Percentiles rank a stretch among this genome's conserved stretches.
phyloP scores from a whole-genome alignment of 2,888 invertebrate species.

The Apantesis nais region DNA sequence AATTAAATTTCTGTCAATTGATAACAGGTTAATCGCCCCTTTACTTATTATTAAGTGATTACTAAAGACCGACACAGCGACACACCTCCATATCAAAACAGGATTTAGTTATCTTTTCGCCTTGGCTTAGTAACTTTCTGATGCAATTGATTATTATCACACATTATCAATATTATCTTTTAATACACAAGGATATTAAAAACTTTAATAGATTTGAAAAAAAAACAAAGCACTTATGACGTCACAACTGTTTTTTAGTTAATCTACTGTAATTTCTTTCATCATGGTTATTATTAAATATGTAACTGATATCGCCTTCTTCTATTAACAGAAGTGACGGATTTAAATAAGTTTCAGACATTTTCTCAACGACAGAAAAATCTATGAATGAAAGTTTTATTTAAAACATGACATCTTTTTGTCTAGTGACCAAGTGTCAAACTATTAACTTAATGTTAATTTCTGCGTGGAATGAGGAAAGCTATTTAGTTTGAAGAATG shows the following conservation, averaged over 20 bases:
- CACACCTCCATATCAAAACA: not conserved
- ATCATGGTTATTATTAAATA: too few species aligned
- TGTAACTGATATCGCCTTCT: too few species aligned
- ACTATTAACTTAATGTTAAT: not conserved
- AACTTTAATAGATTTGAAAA: not conserved
- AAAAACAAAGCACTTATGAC: not conserved
- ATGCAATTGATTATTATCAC: not conserved
- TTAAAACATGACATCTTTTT: not conserved
- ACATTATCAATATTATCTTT: not conserved
- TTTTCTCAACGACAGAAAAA: too few species aligned
- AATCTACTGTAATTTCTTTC: too few species aligned
- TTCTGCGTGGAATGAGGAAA: conserved; percentile 5
- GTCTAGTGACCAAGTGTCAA: not conserved
- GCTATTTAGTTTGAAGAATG: not conserved
- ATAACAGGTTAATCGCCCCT: not conserved
- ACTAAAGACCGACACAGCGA: not conserved
- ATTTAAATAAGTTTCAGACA: too few species aligned
- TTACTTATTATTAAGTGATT: not conserved
- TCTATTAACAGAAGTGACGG: too few species aligned
- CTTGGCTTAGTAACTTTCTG: not conserved
- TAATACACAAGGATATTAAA: not conserved
- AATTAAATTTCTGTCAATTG: not conserved
- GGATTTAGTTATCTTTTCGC: not conserved
- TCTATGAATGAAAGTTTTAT: not conserved
- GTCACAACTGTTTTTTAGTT: not conserved